Evolutionary conservation across 2,888 invertebrate species (phyloP), one percentile per base, ranked within the genome.

Genomic region (Ctenicera cuprea): DNA sequence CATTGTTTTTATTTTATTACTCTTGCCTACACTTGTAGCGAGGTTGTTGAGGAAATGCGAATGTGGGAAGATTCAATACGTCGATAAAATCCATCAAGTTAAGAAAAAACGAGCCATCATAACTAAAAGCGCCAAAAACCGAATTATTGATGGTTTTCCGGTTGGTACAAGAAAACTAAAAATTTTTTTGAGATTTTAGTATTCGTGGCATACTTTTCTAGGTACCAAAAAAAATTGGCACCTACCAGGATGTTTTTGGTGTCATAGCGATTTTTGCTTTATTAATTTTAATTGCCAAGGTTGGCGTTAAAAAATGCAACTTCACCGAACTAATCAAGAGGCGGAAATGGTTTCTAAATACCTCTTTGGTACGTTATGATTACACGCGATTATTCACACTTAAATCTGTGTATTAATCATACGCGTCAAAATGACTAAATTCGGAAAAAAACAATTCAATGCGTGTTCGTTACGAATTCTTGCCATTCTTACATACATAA

Each of bases 1-100:
- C 63, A 70, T 63, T 64, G 48, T 43, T 62, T 43, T 50, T 62
- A 70, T 70, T 70, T 70, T 38, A 70, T 37, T 63, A 41, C 26
- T 63, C 16, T 62, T 48, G 37, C 54, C 70, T 57, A 52, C 70
- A 52, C 52, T 52, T 52, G 52, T 52, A 52, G 22, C 52, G 30
- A n/a, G 54, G 5, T 22, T 26, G 18, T 22, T 41, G 14, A 3
- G 14, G 41, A 41, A 41, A 41, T 41, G 33, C 33, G 33, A 33
- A 33, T 33, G 33, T 33, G 33, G 33, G 33, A 33, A 33, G 33
- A 33, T 8, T 33, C 33, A 1, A 33, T 1, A 33, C 7, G 33
- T 33, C 33, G 33, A 33, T 33, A 9, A 33, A 8, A 33, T 33
- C 1, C 33, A 33, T 33, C 33, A 33, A 33, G 7, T 9, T 33